Percentiles rank a stretch among this genome's conserved stretches.
These are phyloP conservation scores for Hofmannophila pseudospretella DNA, from an alignment of 2,888 invertebrate genomes.

Conservation along the genomic window DNA sequence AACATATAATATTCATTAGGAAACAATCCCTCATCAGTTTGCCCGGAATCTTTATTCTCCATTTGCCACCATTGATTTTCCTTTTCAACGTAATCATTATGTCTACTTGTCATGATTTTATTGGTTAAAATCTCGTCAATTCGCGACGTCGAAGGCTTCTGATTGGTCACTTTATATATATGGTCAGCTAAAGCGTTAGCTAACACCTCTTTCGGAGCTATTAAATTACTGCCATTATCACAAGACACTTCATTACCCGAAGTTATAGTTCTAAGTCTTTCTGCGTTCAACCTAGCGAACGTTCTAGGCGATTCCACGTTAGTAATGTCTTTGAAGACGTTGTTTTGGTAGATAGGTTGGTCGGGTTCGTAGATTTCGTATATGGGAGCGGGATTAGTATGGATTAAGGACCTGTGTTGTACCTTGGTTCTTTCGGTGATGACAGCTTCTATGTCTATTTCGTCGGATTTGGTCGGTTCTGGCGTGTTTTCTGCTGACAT, in stretches of 20 bases:
- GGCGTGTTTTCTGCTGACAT: constrained; percentile 65
- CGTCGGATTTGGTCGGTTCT: constrained; percentile 48
- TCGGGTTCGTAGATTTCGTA: constrained; percentile 28
- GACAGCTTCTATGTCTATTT: constrained; percentile 56
- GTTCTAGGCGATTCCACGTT: constrained; percentile 58
- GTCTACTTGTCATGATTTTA: constrained; percentile 48
- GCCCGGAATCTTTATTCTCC: constrained; percentile 46
- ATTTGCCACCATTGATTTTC: constrained; percentile 64
- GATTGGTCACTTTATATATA: constrained; percentile 74
- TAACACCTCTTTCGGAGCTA: constrained; percentile 67
- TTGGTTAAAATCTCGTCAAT: constrained; percentile 69
- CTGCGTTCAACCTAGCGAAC: constrained; percentile 66
- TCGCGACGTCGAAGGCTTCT: constrained; percentile 66
- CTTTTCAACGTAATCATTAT: constrained; percentile 34
- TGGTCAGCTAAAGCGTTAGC: constrained; percentile 68
- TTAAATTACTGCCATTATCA: constrained; percentile 42
- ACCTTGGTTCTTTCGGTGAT: constrained; percentile 69
- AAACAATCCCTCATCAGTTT: constrained; percentile 41
- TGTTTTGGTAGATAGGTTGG: constrained; percentile 2
- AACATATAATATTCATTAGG: constrained; percentile 27
- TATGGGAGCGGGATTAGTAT: constrained; percentile 61
- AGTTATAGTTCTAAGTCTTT: constrained; percentile 57
- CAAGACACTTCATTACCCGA: constrained; percentile 48
- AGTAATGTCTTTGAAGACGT: constrained; percentile 54
- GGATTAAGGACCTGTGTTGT: constrained; percentile 72